phyloP scores from a whole-genome alignment of 2,888 invertebrate genomes.

The Lymantria dispar region DNA sequence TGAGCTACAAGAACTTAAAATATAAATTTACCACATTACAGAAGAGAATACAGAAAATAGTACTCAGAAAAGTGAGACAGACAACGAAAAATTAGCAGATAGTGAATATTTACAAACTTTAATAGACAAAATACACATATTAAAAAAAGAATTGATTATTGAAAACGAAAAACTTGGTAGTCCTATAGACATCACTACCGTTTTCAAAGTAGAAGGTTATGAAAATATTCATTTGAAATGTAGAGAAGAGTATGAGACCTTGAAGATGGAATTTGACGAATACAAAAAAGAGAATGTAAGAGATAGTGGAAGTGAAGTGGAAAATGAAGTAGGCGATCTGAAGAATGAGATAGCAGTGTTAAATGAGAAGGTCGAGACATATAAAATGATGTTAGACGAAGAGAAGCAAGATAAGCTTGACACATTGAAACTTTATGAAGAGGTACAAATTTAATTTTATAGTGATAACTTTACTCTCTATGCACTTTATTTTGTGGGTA shows the following conservation, averaged over 20 bases:
- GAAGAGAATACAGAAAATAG: constrained; percentile 40
- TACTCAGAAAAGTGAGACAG: constrained; percentile 65
- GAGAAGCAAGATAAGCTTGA: constrained; percentile 84
- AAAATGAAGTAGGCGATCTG: constrained; percentile 68
- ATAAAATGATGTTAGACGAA: constrained; percentile 84
- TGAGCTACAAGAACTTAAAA: neutral
- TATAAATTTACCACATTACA: constrained; percentile 10
- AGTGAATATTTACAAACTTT: constrained; percentile 80
- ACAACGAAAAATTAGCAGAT: constrained; percentile 68
- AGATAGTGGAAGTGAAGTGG: constrained; percentile 44
- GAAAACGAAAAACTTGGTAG: constrained; percentile 83
- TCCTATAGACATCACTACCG: constrained; percentile 82
- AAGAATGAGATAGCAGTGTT: constrained; percentile 84
- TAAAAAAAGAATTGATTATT: constrained; percentile 83
- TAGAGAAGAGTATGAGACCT: constrained; percentile 83
- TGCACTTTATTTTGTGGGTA: no score
- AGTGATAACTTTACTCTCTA: no score
- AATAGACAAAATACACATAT: constrained; percentile 84
- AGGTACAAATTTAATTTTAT: constrained; percentile 49
- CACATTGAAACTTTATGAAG: constrained; percentile 80
- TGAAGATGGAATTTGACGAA: constrained; percentile 86
- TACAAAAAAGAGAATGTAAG: constrained; percentile 76
- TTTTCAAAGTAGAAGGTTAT: constrained; percentile 72
- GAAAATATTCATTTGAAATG: constrained; percentile 81
- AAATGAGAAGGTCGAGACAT: constrained; percentile 85